Percentiles rank a stretch among this genome's conserved stretches.
phyloP scores from a whole-genome alignment of 2,797 vertebrate species.

The Microchirus variegatus region DNA sequence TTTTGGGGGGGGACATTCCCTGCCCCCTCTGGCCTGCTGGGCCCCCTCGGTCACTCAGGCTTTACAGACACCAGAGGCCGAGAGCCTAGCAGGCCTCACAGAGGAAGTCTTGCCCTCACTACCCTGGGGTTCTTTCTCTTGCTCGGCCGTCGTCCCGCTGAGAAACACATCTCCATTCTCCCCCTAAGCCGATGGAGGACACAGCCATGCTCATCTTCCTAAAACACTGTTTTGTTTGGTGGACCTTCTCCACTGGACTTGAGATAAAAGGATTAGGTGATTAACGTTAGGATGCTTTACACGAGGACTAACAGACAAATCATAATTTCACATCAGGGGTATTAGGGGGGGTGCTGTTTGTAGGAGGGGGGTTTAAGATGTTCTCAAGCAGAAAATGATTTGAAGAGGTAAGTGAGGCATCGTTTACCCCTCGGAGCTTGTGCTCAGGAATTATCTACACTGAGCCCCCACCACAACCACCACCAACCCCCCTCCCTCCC shows the following conservation, averaged over 20 bases:
- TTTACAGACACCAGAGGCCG: constrained; percentile 64
- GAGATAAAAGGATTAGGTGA: constrained; percentile 82
- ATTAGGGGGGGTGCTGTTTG: constrained; percentile 13
- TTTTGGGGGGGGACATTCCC: constrained; percentile 49
- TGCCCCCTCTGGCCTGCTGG: constrained; percentile 56
- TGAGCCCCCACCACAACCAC: neutral
- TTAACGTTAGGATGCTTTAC: constrained; percentile 77
- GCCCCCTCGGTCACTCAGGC: constrained; percentile 55
- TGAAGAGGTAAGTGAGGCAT: constrained; percentile 67
- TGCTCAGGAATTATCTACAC: constrained; percentile 54
- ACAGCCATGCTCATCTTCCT: constrained; percentile 69
- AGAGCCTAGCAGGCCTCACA: constrained; percentile 53
- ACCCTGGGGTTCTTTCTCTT: constrained; percentile 64
- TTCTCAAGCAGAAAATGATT: constrained; percentile 74
- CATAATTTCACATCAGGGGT: constrained; percentile 74
- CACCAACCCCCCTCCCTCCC: neutral
- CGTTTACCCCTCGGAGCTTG: constrained; percentile 57
- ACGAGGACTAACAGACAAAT: constrained; percentile 70
- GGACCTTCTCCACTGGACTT: constrained; percentile 69
- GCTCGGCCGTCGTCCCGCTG: constrained; percentile 59
- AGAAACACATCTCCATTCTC: constrained; percentile 73
- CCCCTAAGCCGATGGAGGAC: constrained; percentile 66
- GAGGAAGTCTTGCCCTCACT: constrained; percentile 52
- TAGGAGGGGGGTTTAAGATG: constrained; percentile 30
- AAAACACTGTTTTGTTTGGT: constrained; percentile 76